A percentile compares a stretch with the other conserved stretches of the same genome.
Conservation (phyloP, 2,888 invertebrate genomes). For the Bellardia pandia region DNA sequence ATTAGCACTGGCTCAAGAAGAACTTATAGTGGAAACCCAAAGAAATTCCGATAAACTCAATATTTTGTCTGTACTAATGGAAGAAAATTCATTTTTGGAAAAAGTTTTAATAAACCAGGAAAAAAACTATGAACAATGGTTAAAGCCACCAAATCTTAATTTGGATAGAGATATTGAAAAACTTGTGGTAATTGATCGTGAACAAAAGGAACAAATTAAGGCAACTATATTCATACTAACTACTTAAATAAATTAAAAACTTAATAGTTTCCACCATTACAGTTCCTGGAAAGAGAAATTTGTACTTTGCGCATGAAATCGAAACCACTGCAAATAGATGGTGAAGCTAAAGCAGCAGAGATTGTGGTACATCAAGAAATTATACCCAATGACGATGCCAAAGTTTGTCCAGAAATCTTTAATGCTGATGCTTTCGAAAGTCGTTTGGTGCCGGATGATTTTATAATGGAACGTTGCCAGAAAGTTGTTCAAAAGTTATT, state of each 20-base stretch:
- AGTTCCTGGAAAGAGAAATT: slow-evolving; percentile 82
- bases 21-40: slow-evolving; percentile 84
- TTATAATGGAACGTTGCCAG: slow-evolving; percentile 80
- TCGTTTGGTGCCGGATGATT: slow-evolving; percentile 80
- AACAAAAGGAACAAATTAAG: slow-evolving; percentile 85
- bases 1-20: slow-evolving; percentile 80
- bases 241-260: not conserved
- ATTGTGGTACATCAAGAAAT: slow-evolving; percentile 72
- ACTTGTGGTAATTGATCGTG: slow-evolving; percentile 80
- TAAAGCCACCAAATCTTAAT: slow-evolving; percentile 76
- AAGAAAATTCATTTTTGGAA: slow-evolving; percentile 85
- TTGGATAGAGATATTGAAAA: slow-evolving; percentile 80
- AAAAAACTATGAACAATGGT: slow-evolving; percentile 78
- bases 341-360: slow-evolving; percentile 64
- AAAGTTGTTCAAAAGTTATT: slow-evolving; percentile 81
- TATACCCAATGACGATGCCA: slow-evolving; percentile 74
- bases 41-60: slow-evolving; percentile 86
- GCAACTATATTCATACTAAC: slow-evolving; percentile 77
- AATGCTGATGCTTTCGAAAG: slow-evolving; percentile 78
- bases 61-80: slow-evolving; percentile 85
- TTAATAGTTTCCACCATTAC: not conserved
- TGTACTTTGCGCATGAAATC: slow-evolving; percentile 81
- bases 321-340: slow-evolving; percentile 80
- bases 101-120: slow-evolving; percentile 83
- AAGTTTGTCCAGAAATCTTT: slow-evolving; percentile 77